Conservation (phyloP, 2,113 vertebrate genomes). For the Sebastes schlegelii region DNA sequence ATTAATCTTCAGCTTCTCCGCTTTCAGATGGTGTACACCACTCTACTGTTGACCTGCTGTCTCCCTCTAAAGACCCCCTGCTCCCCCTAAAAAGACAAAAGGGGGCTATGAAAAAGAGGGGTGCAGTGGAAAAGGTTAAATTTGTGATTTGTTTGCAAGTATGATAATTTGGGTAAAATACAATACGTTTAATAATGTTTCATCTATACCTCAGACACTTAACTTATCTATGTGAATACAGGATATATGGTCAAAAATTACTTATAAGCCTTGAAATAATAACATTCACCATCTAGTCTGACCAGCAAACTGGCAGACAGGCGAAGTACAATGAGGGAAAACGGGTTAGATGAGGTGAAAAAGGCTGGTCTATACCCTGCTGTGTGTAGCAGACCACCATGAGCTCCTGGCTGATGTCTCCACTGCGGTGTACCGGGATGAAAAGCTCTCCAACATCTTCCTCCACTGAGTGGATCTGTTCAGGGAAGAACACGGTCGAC, state of each 20-base stretch:
- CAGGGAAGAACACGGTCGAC: constrained; percentile 94
- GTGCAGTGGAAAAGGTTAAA: too few relatives aligned
- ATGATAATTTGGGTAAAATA: not conserved
- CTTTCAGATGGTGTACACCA: too few relatives aligned
- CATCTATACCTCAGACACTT: not conserved
- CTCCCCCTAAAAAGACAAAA: too few relatives aligned
- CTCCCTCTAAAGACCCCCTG: too few relatives aligned
- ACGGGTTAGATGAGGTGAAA: constrained; percentile 41
- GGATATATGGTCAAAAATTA: not conserved
- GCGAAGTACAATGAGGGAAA: not conserved
- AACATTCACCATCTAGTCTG: not conserved
- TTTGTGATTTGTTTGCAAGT: too few relatives aligned
- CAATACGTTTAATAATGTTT: not conserved
- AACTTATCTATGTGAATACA: not conserved
- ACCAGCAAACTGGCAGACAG: not conserved
- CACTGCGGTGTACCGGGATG: constrained; percentile 91
- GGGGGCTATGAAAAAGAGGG: too few relatives aligned
- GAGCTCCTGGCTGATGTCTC: constrained; percentile 92
- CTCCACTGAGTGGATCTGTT: constrained; percentile 86
- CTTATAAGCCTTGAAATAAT: not conserved
- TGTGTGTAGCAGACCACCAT: constrained; percentile 95
- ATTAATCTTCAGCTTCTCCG: too few relatives aligned
- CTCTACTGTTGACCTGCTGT: too few relatives aligned
- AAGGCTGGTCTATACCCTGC: constrained; percentile 86
- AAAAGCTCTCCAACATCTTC: constrained; percentile 92